Base-by-base conservation (phyloP, 2,888 invertebrate species). In the Fragum fragum region DNA sequence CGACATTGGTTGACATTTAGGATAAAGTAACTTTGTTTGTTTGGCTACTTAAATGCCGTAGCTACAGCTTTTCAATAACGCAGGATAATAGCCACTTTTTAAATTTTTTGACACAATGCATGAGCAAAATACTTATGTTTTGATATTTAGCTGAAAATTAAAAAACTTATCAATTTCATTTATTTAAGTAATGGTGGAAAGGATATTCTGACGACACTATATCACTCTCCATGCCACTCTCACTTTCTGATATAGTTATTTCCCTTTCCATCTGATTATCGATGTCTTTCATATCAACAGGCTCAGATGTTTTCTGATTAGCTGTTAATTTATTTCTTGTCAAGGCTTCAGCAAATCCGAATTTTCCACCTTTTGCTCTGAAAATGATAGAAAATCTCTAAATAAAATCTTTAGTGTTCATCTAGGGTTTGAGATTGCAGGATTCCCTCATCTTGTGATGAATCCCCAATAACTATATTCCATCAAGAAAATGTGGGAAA, bases 331-430 rank as follows among this genome's bases (percentile, higher is more conserved):
- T 90, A 57, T 88, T 87, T 29, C 77, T 73, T 1, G 88, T 79
- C 11, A 89, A 78, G 26, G 90, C 85, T 69, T 89, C 91, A 28
- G 91, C 90, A 90, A 91, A 92, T 0, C 92, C 92, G 89, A 87
- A 91, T 73, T 90, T 91, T 32, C 87, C 89, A 59, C 91, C 91
- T 57, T 82, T 81, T 7, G 87, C 69, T 75, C 92, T 92, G 81
- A n/a, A n/a, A n/a, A n/a, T n/a, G n/a, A n/a, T n/a, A n/a, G n/a
- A n/a, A n/a, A n/a, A n/a, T n/a, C n/a, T n/a, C n/a, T n/a, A n/a
- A n/a, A n/a, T n/a, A n/a, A n/a, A n/a, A n/a, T n/a, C n/a, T n/a
- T n/a, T n/a, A n/a, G n/a, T n/a, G n/a, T n/a, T n/a, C n/a, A n/a
- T n/a, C n/a, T n/a, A n/a, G n/a, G n/a, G n/a, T n/a, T n/a, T n/a